These are phyloP conservation scores for Rhinatrema bivittatum DNA, from an alignment of 2,797 vertebrate species.

Conservation along the genomic window DNA sequence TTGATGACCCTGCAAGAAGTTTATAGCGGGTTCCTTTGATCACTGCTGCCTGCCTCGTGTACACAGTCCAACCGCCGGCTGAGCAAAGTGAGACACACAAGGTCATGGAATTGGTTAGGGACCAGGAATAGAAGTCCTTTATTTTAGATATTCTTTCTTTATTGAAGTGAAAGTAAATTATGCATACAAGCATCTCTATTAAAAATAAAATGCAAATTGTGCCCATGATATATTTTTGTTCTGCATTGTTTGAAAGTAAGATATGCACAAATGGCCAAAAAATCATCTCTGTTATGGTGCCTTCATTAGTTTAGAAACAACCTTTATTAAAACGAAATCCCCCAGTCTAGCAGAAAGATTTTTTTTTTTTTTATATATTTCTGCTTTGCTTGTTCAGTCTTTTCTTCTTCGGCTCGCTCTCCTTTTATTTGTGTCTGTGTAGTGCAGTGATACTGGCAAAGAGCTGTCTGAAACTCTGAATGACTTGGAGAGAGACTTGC, in stretches of 20 bases:
- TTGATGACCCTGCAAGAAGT: constrained; percentile 58
- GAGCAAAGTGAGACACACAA: constrained; percentile 36
- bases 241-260: too few relatives aligned
- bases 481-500: constrained; percentile 39
- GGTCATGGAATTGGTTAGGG: constrained; percentile 25
- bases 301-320: constrained; percentile 15
- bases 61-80: constrained; percentile 44
- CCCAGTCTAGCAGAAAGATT: too few relatives aligned
- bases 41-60: constrained; percentile 45
- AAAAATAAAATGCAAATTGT: too few relatives aligned
- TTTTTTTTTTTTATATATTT: neutral
- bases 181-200: neutral
- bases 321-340: constrained; percentile 1
- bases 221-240: too few relatives aligned
- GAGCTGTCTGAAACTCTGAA: constrained; percentile 28
- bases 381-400: constrained; percentile 6
- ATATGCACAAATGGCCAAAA: too few relatives aligned
- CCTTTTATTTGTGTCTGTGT: constrained; percentile 20
- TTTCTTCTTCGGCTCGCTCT: constrained; percentile 16
- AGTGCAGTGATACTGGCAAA: too few relatives aligned
- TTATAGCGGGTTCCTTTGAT: constrained; percentile 70
- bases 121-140: constrained; percentile 25
- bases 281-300: too few relatives aligned
- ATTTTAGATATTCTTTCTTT: too few relatives aligned
- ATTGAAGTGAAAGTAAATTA: constrained; percentile 17